Percentiles rank a stretch among this genome's conserved stretches.
phyloP scores from a whole-genome alignment of 2,797 vertebrate genomes.

The Chrysolophus pictus region DNA sequence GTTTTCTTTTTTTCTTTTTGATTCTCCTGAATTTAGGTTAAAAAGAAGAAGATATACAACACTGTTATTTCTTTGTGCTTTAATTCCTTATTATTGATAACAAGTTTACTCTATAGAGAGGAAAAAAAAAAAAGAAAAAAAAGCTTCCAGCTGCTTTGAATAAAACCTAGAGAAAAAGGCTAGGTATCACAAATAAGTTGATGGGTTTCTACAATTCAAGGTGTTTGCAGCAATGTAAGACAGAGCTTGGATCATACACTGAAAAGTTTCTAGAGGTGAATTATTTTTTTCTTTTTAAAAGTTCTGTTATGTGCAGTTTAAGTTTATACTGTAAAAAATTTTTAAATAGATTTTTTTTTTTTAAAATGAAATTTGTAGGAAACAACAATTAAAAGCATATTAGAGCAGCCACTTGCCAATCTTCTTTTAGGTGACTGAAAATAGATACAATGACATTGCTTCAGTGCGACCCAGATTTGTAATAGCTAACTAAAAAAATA shows the following conservation, averaged over 20 bases:
- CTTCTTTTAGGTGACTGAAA: conserved; percentile 5
- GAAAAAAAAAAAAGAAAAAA: not conserved
- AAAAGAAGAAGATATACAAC: conserved; percentile 13
- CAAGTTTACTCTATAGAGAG: not conserved
- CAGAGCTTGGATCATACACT: not conserved
- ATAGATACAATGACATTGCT: not conserved
- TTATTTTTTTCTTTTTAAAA: not conserved
- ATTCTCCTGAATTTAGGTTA: conserved; percentile 15
- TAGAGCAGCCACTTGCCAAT: not conserved
- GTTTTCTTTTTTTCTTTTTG: not conserved
- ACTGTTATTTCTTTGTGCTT: conserved; percentile 1
- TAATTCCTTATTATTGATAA: conserved; percentile 24
- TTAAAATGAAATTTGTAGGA: not conserved
- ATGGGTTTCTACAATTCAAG: not conserved
- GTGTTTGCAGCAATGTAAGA: not conserved
- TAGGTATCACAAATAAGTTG: not conserved
- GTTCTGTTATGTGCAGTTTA: not conserved
- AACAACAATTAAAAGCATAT: not conserved
- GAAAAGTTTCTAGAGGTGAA: not conserved
- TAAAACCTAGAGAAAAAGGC: not conserved
- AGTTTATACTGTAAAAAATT: not conserved
- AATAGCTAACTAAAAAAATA: not conserved
- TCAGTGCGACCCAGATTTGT: not conserved
- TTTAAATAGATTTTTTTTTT: not conserved
- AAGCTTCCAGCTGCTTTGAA: not conserved